Evolutionary conservation across 2,888 invertebrate species (phyloP).

Genomic region (Abscondita cerata): DNA sequence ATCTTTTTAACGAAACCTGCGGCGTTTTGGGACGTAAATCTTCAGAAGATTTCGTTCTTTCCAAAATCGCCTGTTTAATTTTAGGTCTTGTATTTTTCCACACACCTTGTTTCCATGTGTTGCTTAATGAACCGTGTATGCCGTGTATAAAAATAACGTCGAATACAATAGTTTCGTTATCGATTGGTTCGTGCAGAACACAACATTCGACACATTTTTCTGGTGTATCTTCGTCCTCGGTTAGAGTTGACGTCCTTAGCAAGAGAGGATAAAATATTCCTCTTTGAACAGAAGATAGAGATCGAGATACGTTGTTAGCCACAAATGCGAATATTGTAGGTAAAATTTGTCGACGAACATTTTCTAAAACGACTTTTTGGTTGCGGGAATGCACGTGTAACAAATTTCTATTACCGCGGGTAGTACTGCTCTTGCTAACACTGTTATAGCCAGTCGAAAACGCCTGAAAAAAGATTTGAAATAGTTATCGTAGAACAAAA

Average conservation of each 20-base stretch:
- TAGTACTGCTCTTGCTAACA: constrained; percentile 51
- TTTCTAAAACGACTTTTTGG: constrained; percentile 52
- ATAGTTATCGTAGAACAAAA: too few species aligned
- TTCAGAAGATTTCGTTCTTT: constrained; percentile 46
- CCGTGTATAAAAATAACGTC: constrained; percentile 89
- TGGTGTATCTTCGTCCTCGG: constrained; percentile 36
- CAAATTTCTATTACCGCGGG: constrained; percentile 54
- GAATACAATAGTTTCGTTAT: constrained; percentile 49
- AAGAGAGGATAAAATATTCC: constrained; percentile 47
- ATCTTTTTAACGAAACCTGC: constrained; percentile 44
- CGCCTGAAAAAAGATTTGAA: constrained; percentile 50
- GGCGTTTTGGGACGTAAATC: constrained; percentile 39
- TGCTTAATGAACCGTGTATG: constrained; percentile 76
- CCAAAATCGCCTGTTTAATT: constrained; percentile 49
- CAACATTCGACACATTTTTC: constrained; percentile 56
- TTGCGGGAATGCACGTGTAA: constrained; percentile 53
- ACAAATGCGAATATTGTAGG: constrained; percentile 55
- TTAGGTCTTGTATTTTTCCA: constrained; percentile 62
- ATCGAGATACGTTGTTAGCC: constrained; percentile 55
- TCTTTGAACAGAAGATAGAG: constrained; percentile 55
- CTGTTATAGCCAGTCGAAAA: constrained; percentile 51
- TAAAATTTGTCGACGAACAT: constrained; percentile 51
- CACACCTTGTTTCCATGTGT: constrained; percentile 83
- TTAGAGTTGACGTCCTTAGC: constrained; percentile 2
- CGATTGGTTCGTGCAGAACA: constrained; percentile 52